Base-by-base conservation (phyloP, 2,113 vertebrate genomes). In the Pipa parva region DNA sequence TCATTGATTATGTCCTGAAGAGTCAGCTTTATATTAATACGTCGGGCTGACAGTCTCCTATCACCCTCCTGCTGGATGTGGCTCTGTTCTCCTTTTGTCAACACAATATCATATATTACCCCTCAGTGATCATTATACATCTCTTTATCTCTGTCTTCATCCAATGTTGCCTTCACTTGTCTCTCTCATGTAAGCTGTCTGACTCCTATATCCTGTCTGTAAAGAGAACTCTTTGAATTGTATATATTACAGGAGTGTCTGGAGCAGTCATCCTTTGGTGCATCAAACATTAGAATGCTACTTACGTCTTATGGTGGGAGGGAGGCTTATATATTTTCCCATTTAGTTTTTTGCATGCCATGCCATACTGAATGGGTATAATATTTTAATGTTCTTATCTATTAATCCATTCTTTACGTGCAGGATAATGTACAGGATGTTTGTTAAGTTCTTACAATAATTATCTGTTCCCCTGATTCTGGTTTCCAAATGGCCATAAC, bases 1-100 rank as follows among this genome's bases (percentile, higher is more conserved):
- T 99, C 85, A 99, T 99, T 5, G 97, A 99, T 87, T 99, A 98
- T 87, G 92, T 99, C 80, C 92, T 99, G 85, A 94, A 99, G 87
- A 96, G 90, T 76, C 96, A 98, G 83, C 93, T 99, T 37, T 99
- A 98, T 86, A 97, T 99, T 88, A 98, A 92, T 0, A 85, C 97
- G 73, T 98, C 97, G 0, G 95, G 97, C 83, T 99, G 95, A 83
- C 29, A 1, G 39, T 59, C 48, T 1, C 12, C 2, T 31, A 17
- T 63, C 36, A 42, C 27, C 48, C 3, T 25, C 11, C 10, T 27
- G 13, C 17, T 6, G 46, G 58, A 33, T n/a, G 33, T 31, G 9
- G 46, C 58, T 42, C 10, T 26, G 25, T 55, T 58, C 63, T 73
- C 42, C 60, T 74, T 71, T 57, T 63, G 61, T 77, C 71, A 71